Percentiles rank a stretch among this genome's conserved stretches.
Conservation (phyloP, 2,797 vertebrate species). For the Kryptopterus vitreolus region DNA sequence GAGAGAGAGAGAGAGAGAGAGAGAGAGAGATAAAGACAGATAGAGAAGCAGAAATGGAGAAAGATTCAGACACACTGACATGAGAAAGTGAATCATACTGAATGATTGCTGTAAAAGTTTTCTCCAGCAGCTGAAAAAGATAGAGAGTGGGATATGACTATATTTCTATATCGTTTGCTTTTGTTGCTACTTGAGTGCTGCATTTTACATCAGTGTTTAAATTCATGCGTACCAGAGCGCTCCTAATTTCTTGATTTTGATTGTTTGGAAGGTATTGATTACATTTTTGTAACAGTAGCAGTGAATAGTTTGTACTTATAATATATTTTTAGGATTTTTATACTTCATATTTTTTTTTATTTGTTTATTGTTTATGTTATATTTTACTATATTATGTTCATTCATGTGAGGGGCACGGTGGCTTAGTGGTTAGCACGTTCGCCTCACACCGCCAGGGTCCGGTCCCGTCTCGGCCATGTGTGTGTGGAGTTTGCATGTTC, state of each 20-base stretch:
- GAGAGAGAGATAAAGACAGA: conserved; percentile 10
- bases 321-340: too few relatives aligned
- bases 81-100: conserved; percentile 10
- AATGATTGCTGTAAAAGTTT: conserved; percentile 5
- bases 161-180: neutral
- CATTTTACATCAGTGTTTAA: too few relatives aligned
- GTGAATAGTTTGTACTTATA: too few relatives aligned
- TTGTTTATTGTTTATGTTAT: too few relatives aligned
- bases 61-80: conserved; percentile 15
- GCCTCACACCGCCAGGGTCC: too few relatives aligned
- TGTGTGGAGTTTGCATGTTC: too few relatives aligned
- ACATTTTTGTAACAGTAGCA: neutral
- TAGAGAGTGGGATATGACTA: neutral
- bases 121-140: conserved; percentile 13
- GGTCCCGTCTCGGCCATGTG: too few relatives aligned
- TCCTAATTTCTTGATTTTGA: neutral
- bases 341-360: too few relatives aligned
- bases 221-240: neutral
- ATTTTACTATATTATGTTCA: too few relatives aligned
- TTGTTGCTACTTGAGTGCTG: too few relatives aligned
- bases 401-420: too few relatives aligned
- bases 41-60: conserved; percentile 41
- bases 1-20: conserved; percentile 22
- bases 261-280: neutral
- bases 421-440: too few relatives aligned